These are phyloP conservation scores for Plagodis dolabraria DNA, from an alignment of 2,888 invertebrate genomes.

Conservation along the genomic window DNA sequence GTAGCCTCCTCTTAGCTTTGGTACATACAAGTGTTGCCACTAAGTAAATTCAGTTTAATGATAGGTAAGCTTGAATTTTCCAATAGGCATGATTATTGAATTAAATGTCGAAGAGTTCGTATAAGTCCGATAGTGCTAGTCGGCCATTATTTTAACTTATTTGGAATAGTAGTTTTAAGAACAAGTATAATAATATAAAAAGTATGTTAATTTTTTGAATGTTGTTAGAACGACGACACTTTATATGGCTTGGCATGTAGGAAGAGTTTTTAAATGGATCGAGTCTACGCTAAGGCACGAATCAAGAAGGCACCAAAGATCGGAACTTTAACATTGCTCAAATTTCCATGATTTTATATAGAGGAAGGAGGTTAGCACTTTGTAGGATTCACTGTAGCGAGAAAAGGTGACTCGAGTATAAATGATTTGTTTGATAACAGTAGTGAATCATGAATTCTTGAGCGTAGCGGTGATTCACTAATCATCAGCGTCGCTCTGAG, in stretches of 20 bases:
- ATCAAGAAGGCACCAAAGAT: constrained; percentile 14
- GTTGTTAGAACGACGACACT: constrained; percentile 8
- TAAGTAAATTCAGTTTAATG: too few relatives aligned
- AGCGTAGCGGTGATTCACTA: constrained; percentile 42
- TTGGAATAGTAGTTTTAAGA: constrained; percentile 8
- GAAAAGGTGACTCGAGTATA: constrained; percentile 42
- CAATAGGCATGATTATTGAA: too few relatives aligned
- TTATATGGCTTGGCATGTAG: constrained; percentile 25
- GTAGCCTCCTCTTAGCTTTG: too few relatives aligned
- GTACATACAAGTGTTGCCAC: too few relatives aligned
- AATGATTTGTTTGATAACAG: constrained; percentile 58
- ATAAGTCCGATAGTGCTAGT: not conserved
- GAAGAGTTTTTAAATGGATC: constrained; percentile 12
- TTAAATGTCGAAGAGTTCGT: too few relatives aligned
- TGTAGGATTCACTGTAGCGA: constrained; percentile 30
- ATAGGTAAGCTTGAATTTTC: too few relatives aligned
- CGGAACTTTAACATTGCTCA: constrained; percentile 13
- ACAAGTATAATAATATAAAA: constrained; percentile 6
- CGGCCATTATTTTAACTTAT: constrained; percentile 3
- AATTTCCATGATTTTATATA: constrained; percentile 5
- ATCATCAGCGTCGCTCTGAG: constrained; percentile 22
- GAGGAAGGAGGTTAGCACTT: constrained; percentile 11
- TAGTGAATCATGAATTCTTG: constrained; percentile 51
- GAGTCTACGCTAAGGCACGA: constrained; percentile 6
- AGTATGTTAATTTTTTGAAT: constrained; percentile 19